Base-by-base conservation (phyloP, 2,113 vertebrate species). In the Festucalex cinctus region DNA sequence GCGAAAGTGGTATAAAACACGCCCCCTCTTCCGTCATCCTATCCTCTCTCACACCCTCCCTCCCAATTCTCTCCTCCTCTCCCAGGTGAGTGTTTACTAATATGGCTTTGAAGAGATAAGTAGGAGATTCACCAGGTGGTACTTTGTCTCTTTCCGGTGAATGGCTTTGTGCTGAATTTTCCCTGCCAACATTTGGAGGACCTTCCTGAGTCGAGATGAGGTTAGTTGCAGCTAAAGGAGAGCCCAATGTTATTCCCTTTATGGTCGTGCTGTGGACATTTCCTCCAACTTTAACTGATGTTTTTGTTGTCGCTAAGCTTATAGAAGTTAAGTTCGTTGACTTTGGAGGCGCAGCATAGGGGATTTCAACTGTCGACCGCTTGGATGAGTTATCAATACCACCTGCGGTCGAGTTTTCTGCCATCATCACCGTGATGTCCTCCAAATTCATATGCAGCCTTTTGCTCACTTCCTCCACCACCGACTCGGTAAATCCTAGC, bases 71-170 rank as follows among this genome's bases (percentile, higher is more conserved):
- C 71, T 80, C 85, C 68, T 83, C 85, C 66, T 86, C 84, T 5
- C 86, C 85, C 76, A 92, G 75, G 87, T 90, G 71, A 26, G 90
- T 89, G 83, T 92, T 88, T 83, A 91, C 88, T 90, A 86, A 89
- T 65, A 90, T 71, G 12, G 88, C 87, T 83, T 76, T 91, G 81
- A 90, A 76, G 16, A 83, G 44, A 14, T 66, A 0, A n/a, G 67
- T 36, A 53, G 89, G 86, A 39, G 89, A 91, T 48, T 68, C 28
- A 3, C n/a, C 35, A 46, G 16, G 4, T 10, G 71, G 60, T 12
- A 19, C 37, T 48, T 68, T 69, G 66, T 77, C 74, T 62, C 36
- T 70, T 59, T 76, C 77, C 8, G 74, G 46, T 51, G 70, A 69
- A 22, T 51, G 10, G 53, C 56, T 65, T 48, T 43, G 39, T 2